These are phyloP conservation scores for Sinhomidia bicolor DNA, from an alignment of 2,888 invertebrate species.

Conservation along the genomic window DNA sequence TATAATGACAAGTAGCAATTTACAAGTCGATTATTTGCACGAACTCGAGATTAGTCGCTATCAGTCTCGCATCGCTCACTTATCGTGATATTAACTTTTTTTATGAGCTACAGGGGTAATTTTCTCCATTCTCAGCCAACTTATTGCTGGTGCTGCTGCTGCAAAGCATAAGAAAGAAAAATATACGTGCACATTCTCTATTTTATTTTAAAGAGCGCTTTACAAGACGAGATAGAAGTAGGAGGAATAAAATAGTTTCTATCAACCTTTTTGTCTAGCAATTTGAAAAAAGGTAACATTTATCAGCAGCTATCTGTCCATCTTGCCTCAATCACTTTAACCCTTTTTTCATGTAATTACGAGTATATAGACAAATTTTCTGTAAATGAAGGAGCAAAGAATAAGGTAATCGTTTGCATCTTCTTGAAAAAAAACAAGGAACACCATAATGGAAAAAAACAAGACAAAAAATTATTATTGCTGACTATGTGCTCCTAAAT, in stretches of 20 bases:
- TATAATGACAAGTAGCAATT: constrained; percentile 75
- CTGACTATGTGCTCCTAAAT: constrained; percentile 11
- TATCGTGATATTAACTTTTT: constrained; percentile 57
- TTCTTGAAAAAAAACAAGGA: not conserved
- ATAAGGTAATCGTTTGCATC: not conserved
- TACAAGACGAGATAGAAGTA: not conserved
- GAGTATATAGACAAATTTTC: constrained; percentile 40
- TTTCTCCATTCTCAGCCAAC: not conserved
- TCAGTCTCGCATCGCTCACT: constrained; percentile 73
- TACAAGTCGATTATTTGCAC: constrained; percentile 74
- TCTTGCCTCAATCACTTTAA: constrained; percentile 52
- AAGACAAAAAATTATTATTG: not conserved
- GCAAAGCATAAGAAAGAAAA: not conserved
- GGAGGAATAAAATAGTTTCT: not conserved
- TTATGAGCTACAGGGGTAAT: not conserved
- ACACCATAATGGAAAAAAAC: not conserved
- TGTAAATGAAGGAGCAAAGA: constrained; percentile 17
- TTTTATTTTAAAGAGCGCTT: not conserved
- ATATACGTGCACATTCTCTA: no score
- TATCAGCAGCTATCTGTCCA: constrained; percentile 59
- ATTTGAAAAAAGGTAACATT: constrained; percentile 52
- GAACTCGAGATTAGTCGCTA: constrained; percentile 72
- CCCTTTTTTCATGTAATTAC: constrained; percentile 60
- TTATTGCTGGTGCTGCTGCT: not conserved
- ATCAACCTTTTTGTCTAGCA: constrained; percentile 18